A percentile compares a stretch with the other conserved stretches of the same genome.
These are phyloP conservation scores for Acanthurus lineatus DNA, from an alignment of 2,797 vertebrate genomes.

Conservation along the genomic window DNA sequence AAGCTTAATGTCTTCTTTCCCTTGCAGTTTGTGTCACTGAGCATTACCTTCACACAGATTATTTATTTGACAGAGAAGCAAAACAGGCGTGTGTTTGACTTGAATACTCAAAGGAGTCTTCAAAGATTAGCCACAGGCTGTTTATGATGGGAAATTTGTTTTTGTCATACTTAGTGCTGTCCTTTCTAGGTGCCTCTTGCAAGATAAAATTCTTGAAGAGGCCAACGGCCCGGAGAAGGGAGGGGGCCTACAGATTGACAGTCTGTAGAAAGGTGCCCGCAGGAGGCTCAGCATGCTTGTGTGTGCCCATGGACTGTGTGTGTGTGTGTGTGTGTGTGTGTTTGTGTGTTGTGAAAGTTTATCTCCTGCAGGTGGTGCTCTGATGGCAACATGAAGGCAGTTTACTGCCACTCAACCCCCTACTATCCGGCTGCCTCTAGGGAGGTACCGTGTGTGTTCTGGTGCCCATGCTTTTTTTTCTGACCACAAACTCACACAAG, in stretches of 20 bases:
- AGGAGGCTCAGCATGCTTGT: slow-evolving; percentile 56
- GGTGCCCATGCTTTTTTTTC: slow-evolving; percentile 31
- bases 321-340: slow-evolving; percentile 21
- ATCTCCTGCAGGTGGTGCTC: slow-evolving; percentile 75
- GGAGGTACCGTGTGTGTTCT: slow-evolving; percentile 38
- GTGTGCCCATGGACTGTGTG: neutral
- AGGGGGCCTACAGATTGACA: slow-evolving; percentile 61
- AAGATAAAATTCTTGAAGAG: slow-evolving; percentile 37
- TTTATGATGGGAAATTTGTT: slow-evolving; percentile 59
- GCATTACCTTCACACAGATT: slow-evolving; percentile 21
- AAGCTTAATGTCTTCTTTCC: slow-evolving; percentile 27
- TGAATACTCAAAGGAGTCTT: slow-evolving; percentile 52
- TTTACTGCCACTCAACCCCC: slow-evolving; percentile 73
- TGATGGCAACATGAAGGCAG: slow-evolving; percentile 59
- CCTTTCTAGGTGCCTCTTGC: slow-evolving; percentile 36
- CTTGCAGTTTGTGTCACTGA: slow-evolving; percentile 19
- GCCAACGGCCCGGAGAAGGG: slow-evolving; percentile 24
- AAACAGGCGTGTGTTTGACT: slow-evolving; percentile 55
- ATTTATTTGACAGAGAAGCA: slow-evolving; percentile 52
- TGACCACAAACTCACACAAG: slow-evolving; percentile 17
- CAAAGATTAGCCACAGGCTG: slow-evolving; percentile 68
- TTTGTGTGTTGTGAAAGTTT: slow-evolving; percentile 48
- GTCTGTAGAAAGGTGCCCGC: slow-evolving; percentile 54
- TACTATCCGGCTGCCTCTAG: slow-evolving; percentile 41
- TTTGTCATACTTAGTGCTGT: slow-evolving; percentile 41